Base-by-base conservation (phyloP, 1,140 invertebrate species). In the Philaenus spumarius region DNA sequence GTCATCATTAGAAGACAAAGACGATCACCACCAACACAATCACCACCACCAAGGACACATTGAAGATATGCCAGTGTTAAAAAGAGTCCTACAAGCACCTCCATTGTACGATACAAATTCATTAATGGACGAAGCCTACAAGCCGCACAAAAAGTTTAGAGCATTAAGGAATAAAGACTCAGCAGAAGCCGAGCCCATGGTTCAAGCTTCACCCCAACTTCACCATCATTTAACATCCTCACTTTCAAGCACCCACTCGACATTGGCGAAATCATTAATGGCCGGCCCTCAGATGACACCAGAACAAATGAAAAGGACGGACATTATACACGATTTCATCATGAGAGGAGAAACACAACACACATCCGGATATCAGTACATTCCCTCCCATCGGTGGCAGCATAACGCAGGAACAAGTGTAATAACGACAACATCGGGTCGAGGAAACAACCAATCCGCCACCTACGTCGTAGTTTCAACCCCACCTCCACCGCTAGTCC, bases 71-170 rank as follows among this genome's bases (percentile, higher is more conserved):
- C 92, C 93, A 0, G 90, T 95, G 57, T 74, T 96, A 53, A 95
- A 95, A 68, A 81, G 92, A 22, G 92, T 93, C 0, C 78, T 95
- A 0, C 90, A 95, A 71, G 92, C 92, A 1, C 93, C 93, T 1
- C 93, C 93, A 0, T 74, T 94, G 1, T 90, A 90, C 72, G 88
- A 91, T 67, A 90, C 89, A 40, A 90, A 90, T 67, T 87, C 88
- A 1, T 72, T 95, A 37, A 94, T 95, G 90, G 91, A 94, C 69
- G 91, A 94, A 73, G 91, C 91, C 1, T 95, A 95, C 76, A 91
- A 93, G 67, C 90, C 91, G 43, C 93, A 95, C 77, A 95, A 95
- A 72, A 95, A 95, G 71, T 95, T 95, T 80, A 81, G 92, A 2
- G 87, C 88, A 0, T 72, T 89, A 65, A 75, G 89, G 4, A 82